Conservation (phyloP, 1,140 invertebrate genomes). For the Scaptomyza hsui region DNA sequence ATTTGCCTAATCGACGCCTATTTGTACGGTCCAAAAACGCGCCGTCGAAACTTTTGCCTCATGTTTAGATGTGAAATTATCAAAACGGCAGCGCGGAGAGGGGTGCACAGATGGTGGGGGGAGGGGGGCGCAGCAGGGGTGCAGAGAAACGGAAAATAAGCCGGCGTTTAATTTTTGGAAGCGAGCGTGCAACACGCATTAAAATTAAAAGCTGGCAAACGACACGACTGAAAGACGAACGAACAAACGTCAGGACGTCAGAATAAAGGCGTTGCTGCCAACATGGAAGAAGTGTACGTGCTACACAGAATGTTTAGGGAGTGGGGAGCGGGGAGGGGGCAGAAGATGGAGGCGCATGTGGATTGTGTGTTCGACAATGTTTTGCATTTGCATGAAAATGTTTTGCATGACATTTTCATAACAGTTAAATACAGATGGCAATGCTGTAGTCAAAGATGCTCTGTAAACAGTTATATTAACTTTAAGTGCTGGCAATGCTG, state of each 20-base stretch:
- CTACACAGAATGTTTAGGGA: conserved; percentile 27
- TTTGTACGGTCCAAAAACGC: conserved; percentile 66
- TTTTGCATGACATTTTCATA: conserved; percentile 54
- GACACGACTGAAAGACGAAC: conserved; percentile 10
- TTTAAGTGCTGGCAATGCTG: neutral
- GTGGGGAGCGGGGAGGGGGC: neutral
- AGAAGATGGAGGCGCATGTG: too few species aligned
- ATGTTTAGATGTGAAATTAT: conserved; percentile 62
- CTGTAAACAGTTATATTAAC: neutral
- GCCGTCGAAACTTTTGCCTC: conserved; percentile 44
- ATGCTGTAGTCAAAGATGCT: neutral
- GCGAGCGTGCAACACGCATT: conserved; percentile 76
- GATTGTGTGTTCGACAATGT: conserved; percentile 43
- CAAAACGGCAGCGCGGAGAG: conserved; percentile 15
- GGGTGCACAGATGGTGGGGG: too few species aligned
- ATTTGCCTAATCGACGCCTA: conserved; percentile 81
- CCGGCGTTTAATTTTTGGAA: conserved; percentile 76
- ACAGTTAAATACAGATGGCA: neutral
- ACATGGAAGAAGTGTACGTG: conserved; percentile 58
- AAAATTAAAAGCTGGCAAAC: conserved; percentile 74
- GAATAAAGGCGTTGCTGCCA: conserved; percentile 26
- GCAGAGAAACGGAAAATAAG: conserved; percentile 60
- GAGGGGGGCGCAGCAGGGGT: neutral
- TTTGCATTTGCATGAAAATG: conserved; percentile 79
- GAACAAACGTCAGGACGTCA: neutral